Percentiles rank a stretch among this genome's conserved stretches.
Evolutionary conservation across 2,888 invertebrate species (phyloP).

Genomic region (Eudasyphora cyanicolor): DNA sequence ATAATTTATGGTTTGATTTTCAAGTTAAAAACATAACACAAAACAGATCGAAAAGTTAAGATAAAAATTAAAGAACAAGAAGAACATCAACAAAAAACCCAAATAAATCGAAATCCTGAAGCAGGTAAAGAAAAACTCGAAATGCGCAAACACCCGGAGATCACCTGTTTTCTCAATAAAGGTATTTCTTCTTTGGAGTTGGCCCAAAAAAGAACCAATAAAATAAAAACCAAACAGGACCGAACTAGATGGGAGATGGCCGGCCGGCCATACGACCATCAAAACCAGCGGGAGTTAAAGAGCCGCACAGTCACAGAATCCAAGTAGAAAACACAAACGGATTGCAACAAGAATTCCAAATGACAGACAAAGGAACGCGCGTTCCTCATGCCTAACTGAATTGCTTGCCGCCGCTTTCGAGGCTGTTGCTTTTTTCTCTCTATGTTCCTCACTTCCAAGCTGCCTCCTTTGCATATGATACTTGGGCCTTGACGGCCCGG

Average conservation of each 20-base stretch:
- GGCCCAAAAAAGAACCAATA: background rate
- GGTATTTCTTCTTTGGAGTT: conserved; percentile 26
- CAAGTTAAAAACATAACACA: conserved; percentile 48
- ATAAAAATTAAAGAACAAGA: conserved; percentile 39
- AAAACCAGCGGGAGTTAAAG: conserved; percentile 7
- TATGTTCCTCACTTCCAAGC: background rate
- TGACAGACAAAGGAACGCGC: conserved; percentile 18
- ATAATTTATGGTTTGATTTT: conserved; percentile 62
- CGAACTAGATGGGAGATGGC: background rate
- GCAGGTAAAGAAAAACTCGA: background rate
- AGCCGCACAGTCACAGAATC: background rate
- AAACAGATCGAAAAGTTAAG: conserved; percentile 60
- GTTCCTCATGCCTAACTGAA: conserved; percentile 3
- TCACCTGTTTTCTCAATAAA: conserved; percentile 60
- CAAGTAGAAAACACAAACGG: background rate
- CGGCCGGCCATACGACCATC: background rate
- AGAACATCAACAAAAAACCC: conserved; percentile 9
- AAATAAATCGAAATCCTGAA: background rate
- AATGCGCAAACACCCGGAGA: conserved; percentile 5
- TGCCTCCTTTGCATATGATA: conserved; percentile 1
- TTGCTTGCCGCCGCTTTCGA: background rate
- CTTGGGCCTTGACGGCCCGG: background rate
- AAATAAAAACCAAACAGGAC: background rate
- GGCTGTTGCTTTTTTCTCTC: background rate
- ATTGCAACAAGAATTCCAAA: background rate